These are phyloP conservation scores for Phyllotis vaccarum DNA, from an alignment of 2,797 vertebrate species.

Conservation along the genomic window DNA sequence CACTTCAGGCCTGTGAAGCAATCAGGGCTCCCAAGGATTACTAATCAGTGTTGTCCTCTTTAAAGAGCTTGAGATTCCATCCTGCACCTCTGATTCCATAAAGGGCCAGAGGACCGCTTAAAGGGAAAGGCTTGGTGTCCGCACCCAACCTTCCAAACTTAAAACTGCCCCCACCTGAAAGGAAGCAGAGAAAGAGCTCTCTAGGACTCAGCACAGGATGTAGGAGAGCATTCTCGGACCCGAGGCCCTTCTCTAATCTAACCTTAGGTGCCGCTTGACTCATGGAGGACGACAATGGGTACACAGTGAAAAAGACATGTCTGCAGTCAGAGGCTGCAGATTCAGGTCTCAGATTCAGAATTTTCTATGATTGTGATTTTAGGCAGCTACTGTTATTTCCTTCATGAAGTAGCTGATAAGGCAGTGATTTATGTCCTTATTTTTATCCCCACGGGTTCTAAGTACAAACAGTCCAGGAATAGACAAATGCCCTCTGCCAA, in stretches of 20 bases:
- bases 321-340: background rate
- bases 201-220: background rate
- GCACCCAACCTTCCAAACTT: background rate
- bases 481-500: background rate
- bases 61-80: conserved; percentile 69
- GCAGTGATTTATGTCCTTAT: background rate
- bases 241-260: background rate
- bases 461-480: background rate
- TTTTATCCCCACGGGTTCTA: conserved; percentile 42
- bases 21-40: conserved; percentile 64
- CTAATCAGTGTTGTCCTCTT: conserved; percentile 72
- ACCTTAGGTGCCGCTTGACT: background rate
- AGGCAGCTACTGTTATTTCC: background rate
- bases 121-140: conserved; percentile 1
- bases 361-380: background rate
- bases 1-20: conserved; percentile 62
- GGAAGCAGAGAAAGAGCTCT: background rate
- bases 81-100: conserved; percentile 67
- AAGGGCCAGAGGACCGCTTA: conserved; percentile 49
- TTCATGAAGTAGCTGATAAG: background rate
- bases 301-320: background rate
- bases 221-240: background rate
- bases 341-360: background rate
- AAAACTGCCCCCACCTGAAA: background rate
- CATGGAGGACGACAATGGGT: background rate